These are phyloP conservation scores for Thaumetopoea pityocampa DNA, from an alignment of 1,140 invertebrate genomes.

Conservation along the genomic window DNA sequence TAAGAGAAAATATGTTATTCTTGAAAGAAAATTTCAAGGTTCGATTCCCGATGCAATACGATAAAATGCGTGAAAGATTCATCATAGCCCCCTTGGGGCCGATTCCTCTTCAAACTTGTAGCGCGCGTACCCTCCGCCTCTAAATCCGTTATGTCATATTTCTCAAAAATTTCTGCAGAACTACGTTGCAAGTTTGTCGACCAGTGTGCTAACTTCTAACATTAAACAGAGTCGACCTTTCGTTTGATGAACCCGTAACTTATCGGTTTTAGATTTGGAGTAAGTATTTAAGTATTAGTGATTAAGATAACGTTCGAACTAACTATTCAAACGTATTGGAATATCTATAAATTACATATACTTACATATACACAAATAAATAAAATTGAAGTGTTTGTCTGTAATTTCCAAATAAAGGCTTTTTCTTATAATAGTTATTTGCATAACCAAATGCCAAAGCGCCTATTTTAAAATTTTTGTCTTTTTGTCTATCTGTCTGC, in stretches of 20 bases:
- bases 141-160: slow-evolving; percentile 54
- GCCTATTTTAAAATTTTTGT: no score
- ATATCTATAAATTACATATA: no score
- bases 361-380: no score
- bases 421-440: no score
- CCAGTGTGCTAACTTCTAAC: slow-evolving; percentile 36
- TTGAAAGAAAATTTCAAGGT: slow-evolving; percentile 27
- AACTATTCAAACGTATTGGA: slow-evolving; percentile 1
- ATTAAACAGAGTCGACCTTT: slow-evolving; percentile 40
- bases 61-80: slow-evolving; percentile 68
- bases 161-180: slow-evolving; percentile 54
- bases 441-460: no score
- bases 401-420: no score
- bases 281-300: no score
- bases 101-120: slow-evolving; percentile 60
- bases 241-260: slow-evolving; percentile 20
- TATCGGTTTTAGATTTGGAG: no score
- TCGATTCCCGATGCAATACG: slow-evolving; percentile 60
- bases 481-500: no score
- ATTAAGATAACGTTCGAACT: no score
- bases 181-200: slow-evolving; percentile 36
- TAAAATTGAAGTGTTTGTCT: no score
- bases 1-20: slow-evolving; percentile 25
- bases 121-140: slow-evolving; percentile 44
- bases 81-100: slow-evolving; percentile 53